phyloP scores from a whole-genome alignment of 2,888 invertebrate species.

The Luperina testacea region DNA sequence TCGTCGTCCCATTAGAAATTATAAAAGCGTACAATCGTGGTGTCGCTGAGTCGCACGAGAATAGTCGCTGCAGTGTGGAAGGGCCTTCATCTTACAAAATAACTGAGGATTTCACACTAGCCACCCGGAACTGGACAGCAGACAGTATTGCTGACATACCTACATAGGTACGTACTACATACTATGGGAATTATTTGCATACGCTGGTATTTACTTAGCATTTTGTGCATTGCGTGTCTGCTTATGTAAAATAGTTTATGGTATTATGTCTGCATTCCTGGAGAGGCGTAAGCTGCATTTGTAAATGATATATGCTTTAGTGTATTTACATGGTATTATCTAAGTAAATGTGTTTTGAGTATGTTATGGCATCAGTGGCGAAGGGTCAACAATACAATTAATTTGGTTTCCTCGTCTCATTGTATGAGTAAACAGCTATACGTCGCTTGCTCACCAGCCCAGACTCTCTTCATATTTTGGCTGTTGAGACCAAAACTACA shows the following conservation, averaged over 20 bases:
- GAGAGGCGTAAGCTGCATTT: background rate
- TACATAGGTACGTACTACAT: background rate
- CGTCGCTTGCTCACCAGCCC: too few species aligned
- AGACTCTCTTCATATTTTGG: too few species aligned
- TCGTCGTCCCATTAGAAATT: background rate
- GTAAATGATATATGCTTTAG: constrained; percentile 13
- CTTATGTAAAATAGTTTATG: constrained; percentile 28
- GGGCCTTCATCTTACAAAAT: constrained; percentile 3
- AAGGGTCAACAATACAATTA: background rate
- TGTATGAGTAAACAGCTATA: background rate
- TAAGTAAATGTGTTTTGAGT: background rate
- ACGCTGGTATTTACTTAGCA: constrained; percentile 38
- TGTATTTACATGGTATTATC: background rate
- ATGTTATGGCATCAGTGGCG: too few species aligned
- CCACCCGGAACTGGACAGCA: constrained; percentile 42
- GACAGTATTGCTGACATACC: constrained; percentile 21
- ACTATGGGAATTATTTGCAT: constrained; percentile 5
- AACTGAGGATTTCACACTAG: constrained; percentile 1
- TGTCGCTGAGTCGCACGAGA: background rate
- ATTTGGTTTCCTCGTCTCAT: background rate
- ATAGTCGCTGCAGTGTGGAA: background rate
- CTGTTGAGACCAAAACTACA: too few species aligned
- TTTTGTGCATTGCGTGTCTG: constrained; percentile 30
- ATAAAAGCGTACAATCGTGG: background rate
- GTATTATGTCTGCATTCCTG: constrained; percentile 40